Base-by-base conservation (phyloP, 2,797 vertebrate genomes). In the Neosalanx taihuensis region DNA sequence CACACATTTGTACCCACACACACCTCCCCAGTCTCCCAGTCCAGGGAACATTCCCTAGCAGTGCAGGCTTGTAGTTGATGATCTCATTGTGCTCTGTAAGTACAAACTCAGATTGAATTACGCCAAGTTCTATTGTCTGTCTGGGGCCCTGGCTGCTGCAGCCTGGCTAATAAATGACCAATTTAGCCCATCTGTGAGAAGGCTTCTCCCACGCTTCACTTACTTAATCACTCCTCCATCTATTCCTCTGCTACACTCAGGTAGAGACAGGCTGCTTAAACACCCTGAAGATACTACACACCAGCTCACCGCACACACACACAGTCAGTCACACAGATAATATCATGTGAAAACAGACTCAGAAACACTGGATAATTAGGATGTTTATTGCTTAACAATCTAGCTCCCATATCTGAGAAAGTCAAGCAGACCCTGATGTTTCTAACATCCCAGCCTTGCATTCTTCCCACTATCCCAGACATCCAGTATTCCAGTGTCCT, bases 91-190 rank as follows among this genome's bases (percentile, higher is more conserved):
- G 96, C 95, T 95, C 94, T 97, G 96, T 98, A 98, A 98, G 90
- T 99, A 99, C 94, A 96, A 95, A 94, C 94, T 95, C 94, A 97
- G 95, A 98, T 97, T 98, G 95, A 97, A 98, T 98, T 96, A 96
- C 94, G 94, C 92, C 92, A 86, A 91, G 90, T 93, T 96, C 94
- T 91, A 94, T 95, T 90, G 95, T 97, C 94, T 98, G 94, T 92
- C 94, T 95, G 94, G 92, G 94, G 94, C 95, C 93, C 93, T 92
- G 93, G 91, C 41, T 92, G 91, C 93, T 92, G 92, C 91, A 87
- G 90, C 37, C 89, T 92, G 90, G 89, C 92, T 97, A 98, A 98
- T 98, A 93, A 97, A 98, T 97, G 96, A 93, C 93, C 96, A 98
- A 98, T 98, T 96, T 97, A 95, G 93, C 95, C 94, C 94, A 95